Conservation (phyloP, 92 coral and sea anemone species). For the Epizoanthus stellaris region DNA sequence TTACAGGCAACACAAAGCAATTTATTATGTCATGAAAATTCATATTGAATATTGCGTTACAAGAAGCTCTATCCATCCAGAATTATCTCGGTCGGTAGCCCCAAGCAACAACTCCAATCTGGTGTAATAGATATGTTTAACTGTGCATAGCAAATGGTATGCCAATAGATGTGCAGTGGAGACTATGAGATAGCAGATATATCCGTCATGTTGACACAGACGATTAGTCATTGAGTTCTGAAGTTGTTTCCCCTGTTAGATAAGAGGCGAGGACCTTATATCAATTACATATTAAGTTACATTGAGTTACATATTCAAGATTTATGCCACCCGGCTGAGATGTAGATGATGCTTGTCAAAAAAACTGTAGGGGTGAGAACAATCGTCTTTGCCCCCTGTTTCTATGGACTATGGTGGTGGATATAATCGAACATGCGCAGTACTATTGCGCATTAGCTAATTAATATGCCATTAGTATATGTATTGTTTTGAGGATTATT, state of each 20-base stretch:
- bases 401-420: too few species aligned
- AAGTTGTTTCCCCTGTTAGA: background rate
- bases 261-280: background rate
- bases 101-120: constrained; percentile 31
- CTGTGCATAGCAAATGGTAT: background rate
- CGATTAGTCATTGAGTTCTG: background rate
- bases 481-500: too few species aligned
- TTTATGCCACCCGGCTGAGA: constrained; percentile 1
- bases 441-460: too few species aligned
- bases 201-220: constrained; percentile 12
- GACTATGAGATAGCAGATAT: constrained; percentile 14
- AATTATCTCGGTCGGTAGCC: constrained; percentile 16
- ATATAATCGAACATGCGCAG: background rate
- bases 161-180: constrained; percentile 2
- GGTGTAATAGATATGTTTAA: constrained; percentile 17
- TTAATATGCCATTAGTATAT: too few species aligned
- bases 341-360: background rate
- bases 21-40: background rate
- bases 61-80: too few species aligned
- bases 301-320: background rate
- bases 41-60: background rate
- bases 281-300: background rate
- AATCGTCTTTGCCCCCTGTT: too few species aligned
- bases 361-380: too few species aligned
- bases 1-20: constrained; percentile 3